Percentiles rank a stretch among this genome's conserved stretches.
These are phyloP conservation scores for Clarias fuscus DNA, from an alignment of 2,797 vertebrate genomes.

Conservation along the genomic window DNA sequence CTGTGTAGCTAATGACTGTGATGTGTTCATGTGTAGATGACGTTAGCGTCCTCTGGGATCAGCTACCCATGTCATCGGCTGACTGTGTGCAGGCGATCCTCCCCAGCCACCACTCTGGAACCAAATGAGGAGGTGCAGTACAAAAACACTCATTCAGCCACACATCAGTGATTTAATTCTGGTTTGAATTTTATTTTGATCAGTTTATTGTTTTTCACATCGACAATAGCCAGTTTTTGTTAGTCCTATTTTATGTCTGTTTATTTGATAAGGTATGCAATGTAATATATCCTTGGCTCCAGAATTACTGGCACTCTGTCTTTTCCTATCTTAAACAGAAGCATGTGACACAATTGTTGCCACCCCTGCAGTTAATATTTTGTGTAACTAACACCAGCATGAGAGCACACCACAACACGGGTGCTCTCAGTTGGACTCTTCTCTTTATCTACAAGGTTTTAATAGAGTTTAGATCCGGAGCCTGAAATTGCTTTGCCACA, in stretches of 20 bases:
- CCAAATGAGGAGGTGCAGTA: constrained; percentile 89
- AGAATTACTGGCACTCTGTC: neutral
- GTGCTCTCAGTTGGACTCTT: neutral
- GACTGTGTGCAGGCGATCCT: constrained; percentile 91
- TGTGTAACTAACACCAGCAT: neutral
- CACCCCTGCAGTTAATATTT: neutral
- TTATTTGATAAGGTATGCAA: neutral
- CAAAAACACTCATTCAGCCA: constrained; percentile 18
- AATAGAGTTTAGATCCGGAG: neutral
- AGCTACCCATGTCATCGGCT: constrained; percentile 96
- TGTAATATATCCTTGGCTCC: neutral
- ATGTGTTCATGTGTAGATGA: constrained; percentile 80
- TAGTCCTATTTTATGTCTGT: neutral
- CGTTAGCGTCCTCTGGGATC: constrained; percentile 88
- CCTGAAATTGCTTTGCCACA: neutral
- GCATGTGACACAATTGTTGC: neutral
- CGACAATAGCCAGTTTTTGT: neutral
- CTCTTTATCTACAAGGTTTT: neutral
- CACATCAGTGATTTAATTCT: constrained; percentile 4
- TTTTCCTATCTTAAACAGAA: neutral
- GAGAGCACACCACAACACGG: neutral
- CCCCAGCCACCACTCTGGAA: constrained; percentile 85
- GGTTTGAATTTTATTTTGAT: neutral
- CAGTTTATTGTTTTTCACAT: neutral
- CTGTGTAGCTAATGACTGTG: constrained; percentile 47